phyloP scores from a whole-genome alignment of 2,113 vertebrate genomes.

The Elgaria multicarinata region DNA sequence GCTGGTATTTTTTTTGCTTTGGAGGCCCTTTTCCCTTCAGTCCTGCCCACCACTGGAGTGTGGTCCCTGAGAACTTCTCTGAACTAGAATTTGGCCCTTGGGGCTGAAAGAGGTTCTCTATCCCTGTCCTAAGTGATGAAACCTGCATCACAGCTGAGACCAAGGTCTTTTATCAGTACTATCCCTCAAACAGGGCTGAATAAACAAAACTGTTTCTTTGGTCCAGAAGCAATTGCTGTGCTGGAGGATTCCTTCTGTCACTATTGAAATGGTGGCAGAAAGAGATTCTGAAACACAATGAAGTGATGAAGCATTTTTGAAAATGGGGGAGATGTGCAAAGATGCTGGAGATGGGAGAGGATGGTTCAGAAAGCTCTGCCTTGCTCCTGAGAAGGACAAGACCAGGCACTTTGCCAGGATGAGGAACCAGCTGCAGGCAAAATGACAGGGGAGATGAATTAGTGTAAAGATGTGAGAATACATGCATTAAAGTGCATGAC shows the following conservation, averaged over 20 bases:
- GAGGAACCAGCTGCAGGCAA: neutral
- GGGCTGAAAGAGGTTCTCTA: too few species aligned
- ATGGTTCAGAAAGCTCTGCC: neutral
- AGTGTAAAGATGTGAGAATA: conserved; percentile 31
- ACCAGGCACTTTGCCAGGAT: conserved; percentile 7
- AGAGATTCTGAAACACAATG: neutral
- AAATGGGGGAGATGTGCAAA: conserved; percentile 8
- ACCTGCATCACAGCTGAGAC: neutral
- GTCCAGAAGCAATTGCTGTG: neutral
- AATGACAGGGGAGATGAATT: conserved; percentile 24
- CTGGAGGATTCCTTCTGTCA: neutral
- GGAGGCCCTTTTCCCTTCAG: too few species aligned
- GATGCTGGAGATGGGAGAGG: neutral
- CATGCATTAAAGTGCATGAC: neutral
- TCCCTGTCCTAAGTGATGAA: too few species aligned
- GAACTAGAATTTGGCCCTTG: too few species aligned
- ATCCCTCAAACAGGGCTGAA: neutral
- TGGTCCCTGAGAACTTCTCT: too few species aligned
- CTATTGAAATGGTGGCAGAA: neutral
- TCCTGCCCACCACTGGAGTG: too few species aligned
- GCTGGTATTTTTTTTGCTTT: too few species aligned
- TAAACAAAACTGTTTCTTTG: neutral
- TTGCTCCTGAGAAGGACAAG: neutral
- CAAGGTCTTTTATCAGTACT: neutral
- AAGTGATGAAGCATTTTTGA: conserved; percentile 3